These are phyloP conservation scores for Uropsilus gracilis DNA, from an alignment of 2,113 vertebrate genomes.

Conservation along the genomic window DNA sequence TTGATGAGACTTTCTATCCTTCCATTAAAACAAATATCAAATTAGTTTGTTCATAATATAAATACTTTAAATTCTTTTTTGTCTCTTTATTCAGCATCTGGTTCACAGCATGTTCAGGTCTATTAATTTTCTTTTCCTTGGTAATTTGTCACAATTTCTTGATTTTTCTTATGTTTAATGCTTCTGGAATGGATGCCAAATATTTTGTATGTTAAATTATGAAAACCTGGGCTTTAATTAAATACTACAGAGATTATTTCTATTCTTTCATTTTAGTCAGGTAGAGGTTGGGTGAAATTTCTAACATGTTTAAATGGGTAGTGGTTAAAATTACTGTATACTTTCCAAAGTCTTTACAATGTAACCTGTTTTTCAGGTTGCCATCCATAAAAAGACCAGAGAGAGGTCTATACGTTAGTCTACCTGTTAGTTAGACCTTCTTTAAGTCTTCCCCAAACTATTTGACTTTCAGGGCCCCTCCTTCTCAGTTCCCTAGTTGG, in stretches of 20 bases:
- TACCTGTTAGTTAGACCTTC: not conserved
- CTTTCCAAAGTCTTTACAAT: not conserved
- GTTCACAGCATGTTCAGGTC: not conserved
- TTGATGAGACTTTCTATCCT: too few species aligned
- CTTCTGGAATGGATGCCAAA: not conserved
- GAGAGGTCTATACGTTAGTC: not conserved
- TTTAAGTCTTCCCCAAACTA: not conserved
- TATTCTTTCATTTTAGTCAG: not conserved
- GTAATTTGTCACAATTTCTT: not conserved
- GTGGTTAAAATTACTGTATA: not conserved
- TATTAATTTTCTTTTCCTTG: not conserved
- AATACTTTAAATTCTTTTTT: not conserved
- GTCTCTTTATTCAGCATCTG: not conserved
- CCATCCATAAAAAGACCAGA: not conserved
- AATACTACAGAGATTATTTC: not conserved
- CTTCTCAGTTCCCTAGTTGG: not conserved
- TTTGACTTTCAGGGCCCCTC: too few species aligned
- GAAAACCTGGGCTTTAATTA: not conserved
- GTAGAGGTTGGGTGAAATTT: not conserved
- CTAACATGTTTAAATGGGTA: not conserved
- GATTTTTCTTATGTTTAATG: not conserved
- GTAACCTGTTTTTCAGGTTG: not conserved
- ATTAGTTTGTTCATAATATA: not conserved
- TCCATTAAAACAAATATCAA: not conserved
- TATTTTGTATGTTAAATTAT: slow-evolving; percentile 2